Base-by-base conservation (phyloP, 2,797 vertebrate species). In the Melanotaenia trifasciata region DNA sequence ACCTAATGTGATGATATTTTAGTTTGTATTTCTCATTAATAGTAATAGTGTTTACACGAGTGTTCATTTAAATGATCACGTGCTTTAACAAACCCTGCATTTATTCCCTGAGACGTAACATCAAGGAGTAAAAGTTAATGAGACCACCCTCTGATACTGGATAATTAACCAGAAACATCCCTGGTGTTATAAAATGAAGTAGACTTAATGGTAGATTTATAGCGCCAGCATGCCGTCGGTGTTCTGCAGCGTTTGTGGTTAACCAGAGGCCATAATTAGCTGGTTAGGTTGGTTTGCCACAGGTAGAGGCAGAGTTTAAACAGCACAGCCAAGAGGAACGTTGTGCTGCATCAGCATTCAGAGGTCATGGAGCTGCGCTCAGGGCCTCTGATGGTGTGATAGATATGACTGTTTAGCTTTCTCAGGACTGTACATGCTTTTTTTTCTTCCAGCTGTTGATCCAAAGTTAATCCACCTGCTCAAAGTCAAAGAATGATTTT, bases 181-280 rank as follows among this genome's bases (percentile, higher is more conserved):
- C 18, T 7, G 36, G 14, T 16, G 24, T 80, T 0, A 24, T 58
- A 67, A 75, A 36, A 47, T 72, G 5, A 58, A 65, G 60, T 58
- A 28, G 64, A 56, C 57, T 74, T 83, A 32, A 58, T 67, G 65
- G 58, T 75, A 43, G 61, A 56, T 72, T 74, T 73, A 58, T 9
- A 66, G 68, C 28, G 58, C 70, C 73, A 73, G 50, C 64, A 32
- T 56, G 43, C 62, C 1, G 10, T 45, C 67, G 64, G 43, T 62
- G 32, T 47, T 67, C n/a, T 79, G 33, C 59, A 58, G 18, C n/a
- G 36, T 80, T 59, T 79, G 70, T 78, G 83, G 89, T 84, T 63
- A 87, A 79, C 78, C 86, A 68, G 43, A 58, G 28, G 22, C 69
- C 54, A 8, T 79, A 80, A 87, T 86, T 67, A 5, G 56, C 53